Base-by-base conservation (phyloP, 2,113 vertebrate species). In the Anser cygnoides region DNA sequence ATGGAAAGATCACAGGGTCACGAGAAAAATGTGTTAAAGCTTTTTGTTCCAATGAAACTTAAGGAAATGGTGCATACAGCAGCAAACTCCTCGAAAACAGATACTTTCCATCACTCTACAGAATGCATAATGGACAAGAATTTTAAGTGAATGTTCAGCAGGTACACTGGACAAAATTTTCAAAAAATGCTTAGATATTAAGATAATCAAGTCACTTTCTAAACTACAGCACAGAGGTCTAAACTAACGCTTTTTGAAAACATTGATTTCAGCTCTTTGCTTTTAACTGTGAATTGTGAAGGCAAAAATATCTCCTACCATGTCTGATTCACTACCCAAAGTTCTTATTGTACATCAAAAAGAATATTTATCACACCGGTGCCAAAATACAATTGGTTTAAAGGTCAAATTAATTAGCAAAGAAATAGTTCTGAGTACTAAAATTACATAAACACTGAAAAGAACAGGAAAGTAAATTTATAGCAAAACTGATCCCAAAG, bases 1-100 rank as follows among this genome's bases (percentile, higher is more conserved):
- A 95, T 67, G 92, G 94, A 96, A 93, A 94, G 68, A 89, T 84
- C 80, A 94, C 73, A 96, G 74, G 94, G 88, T 95, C 93, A 95
- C 1, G 44, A 93, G 91, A 95, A 82, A 94, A 91, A 84, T 6
- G 33, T 46, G 78, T 83, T 89, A 84, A 1, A 1, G 20, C 25
- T 26, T 95, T 77, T 80, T 57, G 82, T 71, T 90, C 62, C 92
- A 93, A 29, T 78, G 81, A 89, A 87, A 82, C 11, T 46, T 95
- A 39, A 65, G 55, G 70, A 81, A 94, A 89, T 19, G 54, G 49
- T 35, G 57, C 31, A 90, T 18, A 89, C 31, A 87, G 49, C 52
- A 82, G 80, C 44, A 84, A 92, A 93, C 35, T 78, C 73, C 73
- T 84, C 41, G 54, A 61, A 29, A 94, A 80, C 3, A 72, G 49